Conservation (phyloP, 2,888 invertebrate genomes). For the Digitonthophagus gazella region DNA sequence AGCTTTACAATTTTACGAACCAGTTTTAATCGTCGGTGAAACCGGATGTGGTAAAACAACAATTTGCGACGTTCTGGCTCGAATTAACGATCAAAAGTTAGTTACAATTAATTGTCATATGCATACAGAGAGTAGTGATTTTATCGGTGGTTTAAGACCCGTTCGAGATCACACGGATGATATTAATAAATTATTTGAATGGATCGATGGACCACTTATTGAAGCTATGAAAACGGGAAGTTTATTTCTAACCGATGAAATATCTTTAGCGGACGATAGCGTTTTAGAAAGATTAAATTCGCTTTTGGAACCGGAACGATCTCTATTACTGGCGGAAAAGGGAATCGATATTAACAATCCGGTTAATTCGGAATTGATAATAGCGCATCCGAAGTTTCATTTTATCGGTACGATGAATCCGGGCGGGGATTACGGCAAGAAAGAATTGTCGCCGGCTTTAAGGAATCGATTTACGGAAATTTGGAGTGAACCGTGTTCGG, state of each 20-base stretch:
- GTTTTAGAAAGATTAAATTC: conserved; percentile 97
- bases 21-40: conserved; percentile 93
- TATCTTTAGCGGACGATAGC: conserved; percentile 97
- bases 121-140: conserved; percentile 98
- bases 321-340: conserved; percentile 87
- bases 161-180: conserved; percentile 60
- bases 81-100: conserved; percentile 64
- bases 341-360: conserved; percentile 61
- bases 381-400: conserved; percentile 73
- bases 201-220: conserved; percentile 96
- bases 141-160: conserved; percentile 92
- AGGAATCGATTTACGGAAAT: conserved; percentile 98
- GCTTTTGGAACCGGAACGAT: conserved; percentile 85
- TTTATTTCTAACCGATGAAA: conserved; percentile 95
- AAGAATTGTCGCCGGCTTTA: conserved; percentile 95
- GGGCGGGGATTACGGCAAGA: conserved; percentile 98
- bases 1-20: conserved; percentile 88
- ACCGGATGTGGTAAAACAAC: conserved; percentile 99
- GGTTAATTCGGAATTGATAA: conserved; percentile 59
- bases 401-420: conserved; percentile 99
- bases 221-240: conserved; percentile 84
- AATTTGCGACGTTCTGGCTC: conserved; percentile 84
- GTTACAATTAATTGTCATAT: conserved; percentile 95
- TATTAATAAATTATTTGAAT: conserved; percentile 77
- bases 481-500: conserved; percentile 85